These are phyloP conservation scores for Bettongia penicillata DNA, from an alignment of 2,113 vertebrate genomes.

Conservation along the genomic window DNA sequence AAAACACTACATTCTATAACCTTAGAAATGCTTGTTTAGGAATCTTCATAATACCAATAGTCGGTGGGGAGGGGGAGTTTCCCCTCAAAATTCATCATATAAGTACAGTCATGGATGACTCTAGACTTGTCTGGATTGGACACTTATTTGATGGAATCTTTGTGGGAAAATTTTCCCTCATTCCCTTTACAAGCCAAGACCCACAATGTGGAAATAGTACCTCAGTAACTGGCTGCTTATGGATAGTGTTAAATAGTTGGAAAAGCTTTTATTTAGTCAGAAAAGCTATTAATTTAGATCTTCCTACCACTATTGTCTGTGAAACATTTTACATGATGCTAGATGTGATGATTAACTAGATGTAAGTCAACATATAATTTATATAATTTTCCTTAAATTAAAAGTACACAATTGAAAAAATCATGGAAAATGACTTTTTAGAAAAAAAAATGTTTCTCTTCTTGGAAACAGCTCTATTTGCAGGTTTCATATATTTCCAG, in stretches of 20 bases:
- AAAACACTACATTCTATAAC: not conserved
- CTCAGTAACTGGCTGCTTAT: conserved; percentile 45
- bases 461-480: not conserved
- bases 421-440: not conserved
- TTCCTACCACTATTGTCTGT: conserved; percentile 17
- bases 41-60: conserved; percentile 6
- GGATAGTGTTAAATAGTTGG: conserved; percentile 50
- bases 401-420: not conserved
- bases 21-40: conserved; percentile 36
- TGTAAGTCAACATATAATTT: not conserved
- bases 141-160: conserved; percentile 69
- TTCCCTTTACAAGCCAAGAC: conserved; percentile 45
- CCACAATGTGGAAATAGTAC: conserved; percentile 65
- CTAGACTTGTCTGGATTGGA: conserved; percentile 57
- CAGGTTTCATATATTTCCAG: not conserved
- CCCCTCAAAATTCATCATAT: conserved; percentile 58
- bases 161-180: conserved; percentile 44
- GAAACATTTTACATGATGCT: not conserved
- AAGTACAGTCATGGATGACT: conserved; percentile 57
- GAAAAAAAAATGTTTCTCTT: not conserved
- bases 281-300: conserved; percentile 49
- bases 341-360: not conserved
- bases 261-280: conserved; percentile 57
- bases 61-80: conserved; percentile 57
- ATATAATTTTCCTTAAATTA: not conserved